Evolutionary conservation across 2,888 invertebrate species (phyloP).

Genomic region (Apeira syringaria): DNA sequence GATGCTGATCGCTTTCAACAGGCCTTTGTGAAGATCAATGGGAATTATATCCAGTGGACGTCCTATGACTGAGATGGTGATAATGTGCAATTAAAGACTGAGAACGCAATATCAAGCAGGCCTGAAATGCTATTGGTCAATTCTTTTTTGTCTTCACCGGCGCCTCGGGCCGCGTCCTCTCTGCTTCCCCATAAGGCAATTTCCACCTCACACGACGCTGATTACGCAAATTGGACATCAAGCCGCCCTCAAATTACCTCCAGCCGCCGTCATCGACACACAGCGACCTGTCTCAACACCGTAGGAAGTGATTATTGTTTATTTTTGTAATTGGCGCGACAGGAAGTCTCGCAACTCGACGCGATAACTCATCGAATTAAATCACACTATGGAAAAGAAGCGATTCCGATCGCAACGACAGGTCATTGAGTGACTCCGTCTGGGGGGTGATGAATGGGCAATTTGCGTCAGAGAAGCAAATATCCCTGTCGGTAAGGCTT

Average conservation of each 20-base stretch:
- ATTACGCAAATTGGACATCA: conserved; percentile 64
- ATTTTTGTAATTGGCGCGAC: conserved; percentile 73
- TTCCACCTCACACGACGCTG: conserved; percentile 65
- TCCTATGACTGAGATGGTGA: no score
- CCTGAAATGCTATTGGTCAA: conserved; percentile 15
- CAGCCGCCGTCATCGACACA: conserved; percentile 49
- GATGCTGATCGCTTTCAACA: no score
- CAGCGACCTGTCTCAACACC: conserved; percentile 60
- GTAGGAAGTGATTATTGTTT: conserved; percentile 81
- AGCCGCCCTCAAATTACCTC: conserved; percentile 66
- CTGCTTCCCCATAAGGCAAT: conserved; percentile 53
- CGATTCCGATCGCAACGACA: conserved; percentile 52
- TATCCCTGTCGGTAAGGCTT: conserved; percentile 32
- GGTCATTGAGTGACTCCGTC: conserved; percentile 45
- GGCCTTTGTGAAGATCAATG: no score
- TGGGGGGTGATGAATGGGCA: conserved; percentile 40
- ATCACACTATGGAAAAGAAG: conserved; percentile 64
- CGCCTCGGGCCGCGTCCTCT: conserved; percentile 42
- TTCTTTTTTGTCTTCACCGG: conserved; percentile 20
- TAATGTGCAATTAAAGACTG: no score
- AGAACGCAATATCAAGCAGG: no score
- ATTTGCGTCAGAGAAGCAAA: conserved; percentile 38
- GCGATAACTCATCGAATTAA: conserved; percentile 38
- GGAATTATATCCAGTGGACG: no score
- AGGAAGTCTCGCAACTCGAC: conserved; percentile 60